Base-by-base conservation (phyloP, 92 coral and sea anemone genomes). In the Desmophyllum pertusum region DNA sequence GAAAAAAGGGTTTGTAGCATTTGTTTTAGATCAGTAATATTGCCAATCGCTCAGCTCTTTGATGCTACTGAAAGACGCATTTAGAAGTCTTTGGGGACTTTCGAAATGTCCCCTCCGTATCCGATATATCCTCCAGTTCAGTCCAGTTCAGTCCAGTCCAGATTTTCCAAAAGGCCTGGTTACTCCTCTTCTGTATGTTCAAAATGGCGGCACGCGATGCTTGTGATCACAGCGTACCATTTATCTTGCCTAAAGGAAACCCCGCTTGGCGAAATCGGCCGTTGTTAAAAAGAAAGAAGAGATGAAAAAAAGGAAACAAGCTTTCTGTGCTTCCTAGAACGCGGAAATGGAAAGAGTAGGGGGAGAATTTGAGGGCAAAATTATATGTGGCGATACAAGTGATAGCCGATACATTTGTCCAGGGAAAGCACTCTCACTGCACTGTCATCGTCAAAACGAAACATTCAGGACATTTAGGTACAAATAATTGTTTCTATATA, bases 151-250 rank as follows among this genome's bases (percentile, higher is more conserved):
- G 33, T 59, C 35, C 35, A 7, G 27, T 8, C 65, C 65, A 8
- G 3, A 59, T 59, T 25, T 59, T 59, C 35, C 35, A 59, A 55
- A 43, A 59, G 65, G 65, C 65, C 65, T 59, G 65, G 65, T 59
- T 59, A 59, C 65, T 21, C 53, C 2, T 21, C 53, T 13, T 48
- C 1, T 2, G 17, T 1, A 25, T 4, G 15, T 14, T 25, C 35
- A 59, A 59, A 9, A 59, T 59, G 65, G 65, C 33, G 35, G 65
- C 35, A n/a, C n/a, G n/a, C 30, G 4, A 19, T 46, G n/a, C 3
- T 4, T 52, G 23, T 0, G 61, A 6, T 19, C 5, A n/a, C 25
- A 2, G 64, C 25, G 53, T 48, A 15, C n/a, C n/a, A n/a, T n/a
- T 48, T 48, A 3, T 14, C 53, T 48, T 0, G 21, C 53, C 1